Conservation (phyloP, 2,797 vertebrate species). For the Pristis pectinata region DNA sequence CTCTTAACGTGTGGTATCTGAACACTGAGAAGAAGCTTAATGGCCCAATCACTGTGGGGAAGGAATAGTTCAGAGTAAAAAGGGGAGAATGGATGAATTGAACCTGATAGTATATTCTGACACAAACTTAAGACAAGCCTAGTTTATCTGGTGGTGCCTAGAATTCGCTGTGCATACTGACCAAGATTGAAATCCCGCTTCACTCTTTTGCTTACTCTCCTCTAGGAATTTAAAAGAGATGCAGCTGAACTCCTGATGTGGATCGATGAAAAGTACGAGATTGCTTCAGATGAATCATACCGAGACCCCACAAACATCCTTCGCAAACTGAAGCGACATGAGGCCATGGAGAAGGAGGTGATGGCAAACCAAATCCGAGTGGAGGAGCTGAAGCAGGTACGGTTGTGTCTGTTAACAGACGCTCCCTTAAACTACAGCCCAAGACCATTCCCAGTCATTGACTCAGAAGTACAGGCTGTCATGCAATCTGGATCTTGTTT, state of each 20-base stretch:
- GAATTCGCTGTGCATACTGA: too few species aligned
- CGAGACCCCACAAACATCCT: slow-evolving; percentile 67
- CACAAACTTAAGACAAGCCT: not conserved
- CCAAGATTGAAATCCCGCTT: not conserved
- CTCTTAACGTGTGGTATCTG: not conserved
- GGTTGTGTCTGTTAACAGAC: not conserved
- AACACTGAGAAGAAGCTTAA: not conserved
- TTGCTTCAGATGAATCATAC: slow-evolving; percentile 69
- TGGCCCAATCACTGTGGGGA: not conserved
- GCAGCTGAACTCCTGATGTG: slow-evolving; percentile 71
- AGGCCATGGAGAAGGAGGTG: slow-evolving; percentile 72
- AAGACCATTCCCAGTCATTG: not conserved
- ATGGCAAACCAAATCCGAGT: slow-evolving; percentile 65
- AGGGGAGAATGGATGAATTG: not conserved
- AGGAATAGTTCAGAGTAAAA: not conserved
- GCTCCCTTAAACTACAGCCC: not conserved
- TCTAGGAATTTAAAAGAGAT: slow-evolving; percentile 73
- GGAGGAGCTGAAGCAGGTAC: slow-evolving; percentile 65
- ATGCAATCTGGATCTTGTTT: not conserved
- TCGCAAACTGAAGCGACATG: slow-evolving; percentile 68
- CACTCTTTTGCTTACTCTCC: not conserved
- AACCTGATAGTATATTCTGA: not conserved
- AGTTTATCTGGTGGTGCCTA: not conserved
- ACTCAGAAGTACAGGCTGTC: not conserved
- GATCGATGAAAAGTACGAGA: slow-evolving; percentile 78